Base-by-base conservation (phyloP, 2,888 invertebrate genomes). In the Agrochola lota region DNA sequence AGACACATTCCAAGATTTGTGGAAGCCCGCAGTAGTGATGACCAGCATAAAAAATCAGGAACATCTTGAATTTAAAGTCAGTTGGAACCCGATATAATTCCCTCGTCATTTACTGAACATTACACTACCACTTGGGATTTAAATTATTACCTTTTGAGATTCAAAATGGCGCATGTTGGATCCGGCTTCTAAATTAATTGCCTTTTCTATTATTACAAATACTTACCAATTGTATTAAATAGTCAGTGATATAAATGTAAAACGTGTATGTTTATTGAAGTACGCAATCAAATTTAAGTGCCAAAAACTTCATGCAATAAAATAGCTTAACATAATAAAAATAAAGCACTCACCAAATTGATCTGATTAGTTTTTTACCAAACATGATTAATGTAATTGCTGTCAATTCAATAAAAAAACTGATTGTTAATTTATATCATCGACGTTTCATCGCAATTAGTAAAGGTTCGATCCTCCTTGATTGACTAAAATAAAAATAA, bases 321-420 rank as follows among this genome's bases (percentile, higher is more conserved):
- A 75, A 66, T 43, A 62, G 40, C 20, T 57, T 15, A 66, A 63
- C 43, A n/a, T 79, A 23, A 62, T 71, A 80, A 75, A 64, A 64
- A 77, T 77, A 66, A 72, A 75, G 62, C 57, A 72, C 62, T 59
- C 55, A 46, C 30, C 1, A 70, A 81, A 57, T 70, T 70, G 62
- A 63, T 76, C 85, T 67, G 68, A 81, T 76, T 75, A 43, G 57
- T 70, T 85, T n/a, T 70, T 66, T 66, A 63, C 2, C 30, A 75
- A 60, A 46, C 59, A 46, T 63, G 64, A 80, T 67, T 80, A 49
- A 84, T 69, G 20, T 26, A 30, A 73, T 60, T 66, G 46, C 69
- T 69, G 57, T 62, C 57, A 67, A 73, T n/a, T 63, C 20, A 40
- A 63, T 63, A 71, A 60, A 80, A 71, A 79, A 71, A 49, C 9